Evolutionary conservation across 2,797 vertebrate species (phyloP).

Genomic region (Neopelma chrysocephalum): DNA sequence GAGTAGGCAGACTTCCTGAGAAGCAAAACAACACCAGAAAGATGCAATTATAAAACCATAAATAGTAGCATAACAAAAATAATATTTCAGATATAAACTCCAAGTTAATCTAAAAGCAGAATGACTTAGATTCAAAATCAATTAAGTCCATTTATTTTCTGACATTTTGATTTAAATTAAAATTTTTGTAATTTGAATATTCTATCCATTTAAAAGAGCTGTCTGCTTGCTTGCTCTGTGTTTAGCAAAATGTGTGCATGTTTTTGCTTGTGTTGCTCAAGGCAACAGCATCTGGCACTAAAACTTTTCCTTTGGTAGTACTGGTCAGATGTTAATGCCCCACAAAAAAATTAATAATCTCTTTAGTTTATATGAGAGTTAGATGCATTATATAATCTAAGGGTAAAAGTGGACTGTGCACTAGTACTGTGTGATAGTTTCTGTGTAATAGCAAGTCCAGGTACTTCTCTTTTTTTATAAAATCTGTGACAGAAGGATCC

Average conservation of each 20-base stretch:
- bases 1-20: background rate
- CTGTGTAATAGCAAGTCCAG: background rate
- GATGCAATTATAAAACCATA: background rate
- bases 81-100: background rate
- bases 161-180: background rate
- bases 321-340: background rate
- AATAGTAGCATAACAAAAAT: background rate
- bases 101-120: background rate
- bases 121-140: background rate
- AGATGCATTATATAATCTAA: background rate
- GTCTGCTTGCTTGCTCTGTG: background rate
- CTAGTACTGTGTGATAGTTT: background rate
- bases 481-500: background rate
- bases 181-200: background rate
- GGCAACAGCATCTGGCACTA: background rate
- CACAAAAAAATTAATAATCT: background rate
- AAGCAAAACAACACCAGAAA: background rate
- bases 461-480: background rate
- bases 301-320: background rate
- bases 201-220: background rate
- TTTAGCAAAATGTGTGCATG: background rate
- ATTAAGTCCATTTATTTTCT: background rate
- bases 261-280: background rate
- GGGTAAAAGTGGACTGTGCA: background rate
- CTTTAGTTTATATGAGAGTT: background rate